Conservation (phyloP, 2,113 vertebrate species). For the Podarcis cretensis region DNA sequence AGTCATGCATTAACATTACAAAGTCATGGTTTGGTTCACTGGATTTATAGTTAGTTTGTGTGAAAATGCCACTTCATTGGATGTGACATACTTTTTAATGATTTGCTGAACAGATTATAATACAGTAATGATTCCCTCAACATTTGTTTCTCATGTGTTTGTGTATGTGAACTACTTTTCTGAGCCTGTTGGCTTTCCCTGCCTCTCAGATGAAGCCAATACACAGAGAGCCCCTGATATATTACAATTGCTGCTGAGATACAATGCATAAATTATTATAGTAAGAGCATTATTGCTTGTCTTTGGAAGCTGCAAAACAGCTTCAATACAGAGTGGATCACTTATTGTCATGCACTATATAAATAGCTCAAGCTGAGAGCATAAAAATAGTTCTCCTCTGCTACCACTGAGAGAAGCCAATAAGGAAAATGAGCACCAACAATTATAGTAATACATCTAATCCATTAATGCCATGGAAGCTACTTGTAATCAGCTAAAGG, state of each 20-base stretch:
- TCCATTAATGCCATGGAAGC: slow-evolving; percentile 49
- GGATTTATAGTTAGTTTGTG: not conserved
- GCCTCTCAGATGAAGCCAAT: not conserved
- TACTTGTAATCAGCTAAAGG: slow-evolving; percentile 28
- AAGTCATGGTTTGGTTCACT: too few relatives aligned
- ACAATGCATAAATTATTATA: not conserved
- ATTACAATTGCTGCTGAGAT: not conserved
- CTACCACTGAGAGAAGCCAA: slow-evolving; percentile 27
- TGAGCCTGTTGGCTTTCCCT: not conserved
- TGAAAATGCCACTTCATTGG: not conserved
- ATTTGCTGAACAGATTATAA: not conserved
- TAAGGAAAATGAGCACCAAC: slow-evolving; percentile 32
- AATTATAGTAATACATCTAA: slow-evolving; percentile 47
- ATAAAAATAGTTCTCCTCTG: not conserved
- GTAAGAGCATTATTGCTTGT: not conserved
- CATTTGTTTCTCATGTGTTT: not conserved
- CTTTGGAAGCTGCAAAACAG: slow-evolving; percentile 14
- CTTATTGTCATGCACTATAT: not conserved
- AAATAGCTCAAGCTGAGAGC: slow-evolving; percentile 20
- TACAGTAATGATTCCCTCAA: not conserved
- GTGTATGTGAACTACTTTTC: not conserved
- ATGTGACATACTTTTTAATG: not conserved
- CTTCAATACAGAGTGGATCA: not conserved
- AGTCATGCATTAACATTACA: too few relatives aligned
- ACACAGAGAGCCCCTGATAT: not conserved